Evolutionary conservation across 1,140 invertebrate species (phyloP), one percentile per base, ranked within the genome.

Genomic region (Carcinoscorpius rotundicauda): DNA sequence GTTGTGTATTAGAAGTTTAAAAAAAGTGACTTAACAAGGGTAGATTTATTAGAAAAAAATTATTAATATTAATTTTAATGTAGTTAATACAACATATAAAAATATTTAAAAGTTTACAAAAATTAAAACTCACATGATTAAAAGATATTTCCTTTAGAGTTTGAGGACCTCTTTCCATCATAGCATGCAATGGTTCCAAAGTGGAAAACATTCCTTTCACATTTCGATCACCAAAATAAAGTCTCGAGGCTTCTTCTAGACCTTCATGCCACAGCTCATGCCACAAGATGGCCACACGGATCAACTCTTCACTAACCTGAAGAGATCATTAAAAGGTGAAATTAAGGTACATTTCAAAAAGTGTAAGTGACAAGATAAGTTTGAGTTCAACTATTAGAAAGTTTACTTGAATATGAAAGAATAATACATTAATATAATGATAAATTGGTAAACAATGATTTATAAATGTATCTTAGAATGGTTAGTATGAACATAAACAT

Each of bases 181-280:
- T 91, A 3, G 84, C 83, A 77, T 99, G 97, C 49, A 99, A 78
- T 1, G 97, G 97, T 73, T 98, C 92, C 58, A 99, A 78, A 0
- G 91, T 92, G 63, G 89, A 87, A 73, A 99, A 90, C 97, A 99
- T 99, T 9, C 91, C 94, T 63, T 89, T 87, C 0, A 96, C 85
- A 73, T 97, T 94, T 61, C 87, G 82, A 75, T 98, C 96, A 0
- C 93, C 95, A 76, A 99, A 99, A 75, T 97, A 99, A 4, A 98
- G 81, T 66, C 91, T 79, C 9, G 93, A 97, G 0, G 97, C 96
- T 80, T 99, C 97, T 76, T 99, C 97, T 6, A 99, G 76, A 0
- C 93, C 95, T 77, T 98, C 96, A 75, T 98, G 93, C 97, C 97
- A 99, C 68, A 97, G 85, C 76, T 99, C 97, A 76, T 99, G 97